These are phyloP conservation scores for Himalopsyche kuldschensis DNA, from an alignment of 2,888 invertebrate genomes.

Conservation along the genomic window DNA sequence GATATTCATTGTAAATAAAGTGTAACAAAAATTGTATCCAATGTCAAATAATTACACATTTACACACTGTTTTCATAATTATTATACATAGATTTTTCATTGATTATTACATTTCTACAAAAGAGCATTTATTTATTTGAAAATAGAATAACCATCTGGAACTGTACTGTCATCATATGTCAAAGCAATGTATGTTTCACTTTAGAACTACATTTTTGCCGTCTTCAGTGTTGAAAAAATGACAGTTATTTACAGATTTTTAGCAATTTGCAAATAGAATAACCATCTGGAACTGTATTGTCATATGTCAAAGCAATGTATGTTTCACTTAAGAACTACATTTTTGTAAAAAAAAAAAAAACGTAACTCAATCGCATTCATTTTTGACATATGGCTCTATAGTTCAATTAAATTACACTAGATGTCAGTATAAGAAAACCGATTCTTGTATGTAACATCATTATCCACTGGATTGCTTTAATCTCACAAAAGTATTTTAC, in stretches of 20 bases:
- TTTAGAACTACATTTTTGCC: neutral
- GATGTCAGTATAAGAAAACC: neutral
- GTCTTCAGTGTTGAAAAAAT: no score
- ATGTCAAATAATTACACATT: neutral
- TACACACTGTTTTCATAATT: neutral
- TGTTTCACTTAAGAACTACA: neutral
- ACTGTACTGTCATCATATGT: neutral
- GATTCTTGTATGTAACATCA: neutral
- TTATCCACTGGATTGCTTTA: neutral
- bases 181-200: neutral
- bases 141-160: neutral
- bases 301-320: neutral
- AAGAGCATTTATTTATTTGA: neutral
- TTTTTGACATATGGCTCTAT: neutral
- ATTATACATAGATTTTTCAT: neutral
- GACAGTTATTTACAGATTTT: no score
- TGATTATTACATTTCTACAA: neutral
- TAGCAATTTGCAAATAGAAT: neutral
- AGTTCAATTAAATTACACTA: neutral
- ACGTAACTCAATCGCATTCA: neutral
- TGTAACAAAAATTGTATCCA: constrained; percentile 6
- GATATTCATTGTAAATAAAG: neutral
- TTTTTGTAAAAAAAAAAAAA: neutral
- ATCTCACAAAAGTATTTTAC: neutral
- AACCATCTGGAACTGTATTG: neutral